Percentiles rank a stretch among this genome's conserved stretches.
Conservation (phyloP, 35 echinoderm and acorn worm genomes). For the Holothuria glaberrima region DNA sequence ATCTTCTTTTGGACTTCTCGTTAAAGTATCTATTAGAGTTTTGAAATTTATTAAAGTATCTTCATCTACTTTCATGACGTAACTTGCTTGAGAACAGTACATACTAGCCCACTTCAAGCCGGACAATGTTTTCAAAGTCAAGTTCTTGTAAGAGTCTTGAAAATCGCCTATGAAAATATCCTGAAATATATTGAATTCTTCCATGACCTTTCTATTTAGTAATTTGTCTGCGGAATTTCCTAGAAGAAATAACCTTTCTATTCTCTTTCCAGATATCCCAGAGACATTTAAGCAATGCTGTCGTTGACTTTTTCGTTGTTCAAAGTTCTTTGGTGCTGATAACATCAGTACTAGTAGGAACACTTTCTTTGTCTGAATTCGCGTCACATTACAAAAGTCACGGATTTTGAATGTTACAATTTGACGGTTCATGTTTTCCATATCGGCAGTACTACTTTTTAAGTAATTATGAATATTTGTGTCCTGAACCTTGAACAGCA, state of each 20-base stretch:
- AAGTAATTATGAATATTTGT: too few relatives aligned
- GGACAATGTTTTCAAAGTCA: conserved; percentile 84
- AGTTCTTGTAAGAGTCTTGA: conserved; percentile 74
- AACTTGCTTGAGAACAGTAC: conserved; percentile 74
- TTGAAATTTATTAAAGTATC: conserved; percentile 69
- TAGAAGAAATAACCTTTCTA: conserved; percentile 73
- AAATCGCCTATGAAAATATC: conserved; percentile 84
- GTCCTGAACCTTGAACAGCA: too few relatives aligned
- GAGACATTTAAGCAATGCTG: conserved; percentile 63
- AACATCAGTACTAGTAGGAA: conserved; percentile 72
- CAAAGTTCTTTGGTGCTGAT: conserved; percentile 16
- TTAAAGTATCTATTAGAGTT: conserved; percentile 60
- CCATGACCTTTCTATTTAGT: background rate
- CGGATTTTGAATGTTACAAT: too few relatives aligned
- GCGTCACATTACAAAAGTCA: too few relatives aligned
- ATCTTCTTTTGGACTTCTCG: background rate
- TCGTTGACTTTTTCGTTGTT: conserved; percentile 44
- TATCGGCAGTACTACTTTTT: too few relatives aligned
- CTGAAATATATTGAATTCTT: conserved; percentile 46
- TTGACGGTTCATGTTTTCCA: too few relatives aligned
- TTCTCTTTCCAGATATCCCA: too few relatives aligned
- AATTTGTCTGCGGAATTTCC: conserved; percentile 23
- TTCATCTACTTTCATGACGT: conserved; percentile 86
- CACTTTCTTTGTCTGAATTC: too few relatives aligned
- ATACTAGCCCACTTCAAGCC: conserved; percentile 73